Base-by-base conservation (phyloP, 2,797 vertebrate genomes). In the Calcarius lapponicus region DNA sequence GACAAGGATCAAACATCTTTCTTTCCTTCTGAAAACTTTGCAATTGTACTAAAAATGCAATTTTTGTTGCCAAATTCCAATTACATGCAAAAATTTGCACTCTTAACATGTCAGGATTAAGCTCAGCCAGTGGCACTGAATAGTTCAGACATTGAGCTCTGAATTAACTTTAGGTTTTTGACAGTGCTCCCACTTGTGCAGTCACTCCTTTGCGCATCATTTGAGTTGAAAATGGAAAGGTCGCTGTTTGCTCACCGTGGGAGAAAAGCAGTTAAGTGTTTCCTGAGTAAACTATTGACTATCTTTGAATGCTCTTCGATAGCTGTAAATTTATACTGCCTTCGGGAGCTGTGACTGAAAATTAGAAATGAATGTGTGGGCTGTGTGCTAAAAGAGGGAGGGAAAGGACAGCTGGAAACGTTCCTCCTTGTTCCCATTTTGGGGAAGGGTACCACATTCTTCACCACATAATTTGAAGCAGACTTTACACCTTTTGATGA, bases 181-280 rank as follows among this genome's bases (percentile, higher is more conserved):
- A 76, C 50, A 72, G 16, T 19, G 21, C 32, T 93, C 38, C 19
- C 5, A 3, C 38, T 94, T 72, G 25, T 61, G 32, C 64, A 74
- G 57, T 74, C 54, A 82, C 18, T 62, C 74, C 53, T 92, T 83
- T 62, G 25, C 0, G 0, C 76, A 83, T 83, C 47, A 58, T 79
- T 75, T 71, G 81, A 90, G n/a, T 58, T 86, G 47, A 71, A 82
- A 87, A 84, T 48, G 32, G 80, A 93, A 95, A 96, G 76, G 88
- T 83, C 65, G 58, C 22, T 38, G 17, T 31, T 91, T 86, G 58
- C 36, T 69, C 85, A 48, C 7, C 11, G 16, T 93, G 36, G 58
- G 50, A 91, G 58, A 80, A 92, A 66, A 85, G 66, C 73, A 90
- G 53, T 93, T 80, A 78, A 61, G 48, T 3, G 6, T 62, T 79